Conservation (phyloP, 2,888 invertebrate genomes). For the Dinocampus coccinellae region DNA sequence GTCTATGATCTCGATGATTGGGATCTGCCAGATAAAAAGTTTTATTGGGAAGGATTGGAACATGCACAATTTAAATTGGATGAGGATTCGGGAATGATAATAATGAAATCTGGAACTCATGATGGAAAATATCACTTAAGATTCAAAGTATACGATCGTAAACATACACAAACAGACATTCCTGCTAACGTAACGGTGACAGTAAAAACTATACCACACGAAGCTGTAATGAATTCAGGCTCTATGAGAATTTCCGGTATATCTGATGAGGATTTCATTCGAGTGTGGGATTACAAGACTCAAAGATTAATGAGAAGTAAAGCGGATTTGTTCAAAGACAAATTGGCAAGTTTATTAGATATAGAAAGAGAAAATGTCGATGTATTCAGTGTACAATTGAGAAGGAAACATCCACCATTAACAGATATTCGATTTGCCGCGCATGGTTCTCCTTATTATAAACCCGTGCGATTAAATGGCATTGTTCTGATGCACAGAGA, state of each 20-base stretch:
- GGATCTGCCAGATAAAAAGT: conserved; percentile 98
- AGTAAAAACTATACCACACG: conserved; percentile 94
- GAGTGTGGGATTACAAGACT: conserved; percentile 92
- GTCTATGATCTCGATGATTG: conserved; percentile 98
- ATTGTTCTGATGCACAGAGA: conserved; percentile 93
- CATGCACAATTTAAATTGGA: conserved; percentile 91
- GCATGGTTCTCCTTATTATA: conserved; percentile 95
- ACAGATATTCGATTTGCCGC: conserved; percentile 95
- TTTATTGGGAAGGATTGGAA: conserved; percentile 91
- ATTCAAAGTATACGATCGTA: conserved; percentile 92
- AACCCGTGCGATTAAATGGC: conserved; percentile 93
- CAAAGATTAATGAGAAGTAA: conserved; percentile 88
- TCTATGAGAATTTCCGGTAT: conserved; percentile 94
- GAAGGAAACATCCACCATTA: conserved; percentile 87
- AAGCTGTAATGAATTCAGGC: conserved; percentile 95
- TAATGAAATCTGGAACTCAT: conserved; percentile 92
- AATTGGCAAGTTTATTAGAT: conserved; percentile 87
- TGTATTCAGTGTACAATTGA: conserved; percentile 94
- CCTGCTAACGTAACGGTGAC: conserved; percentile 96
- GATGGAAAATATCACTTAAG: conserved; percentile 87
- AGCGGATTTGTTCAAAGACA: conserved; percentile 89
- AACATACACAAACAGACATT: conserved; percentile 95
- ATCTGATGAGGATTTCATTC: conserved; percentile 95
- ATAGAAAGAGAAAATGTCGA: conserved; percentile 92
- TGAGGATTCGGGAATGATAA: conserved; percentile 94